phyloP scores from a whole-genome alignment of 2,888 invertebrate genomes.

The Oxyteleia sp. region DNA sequence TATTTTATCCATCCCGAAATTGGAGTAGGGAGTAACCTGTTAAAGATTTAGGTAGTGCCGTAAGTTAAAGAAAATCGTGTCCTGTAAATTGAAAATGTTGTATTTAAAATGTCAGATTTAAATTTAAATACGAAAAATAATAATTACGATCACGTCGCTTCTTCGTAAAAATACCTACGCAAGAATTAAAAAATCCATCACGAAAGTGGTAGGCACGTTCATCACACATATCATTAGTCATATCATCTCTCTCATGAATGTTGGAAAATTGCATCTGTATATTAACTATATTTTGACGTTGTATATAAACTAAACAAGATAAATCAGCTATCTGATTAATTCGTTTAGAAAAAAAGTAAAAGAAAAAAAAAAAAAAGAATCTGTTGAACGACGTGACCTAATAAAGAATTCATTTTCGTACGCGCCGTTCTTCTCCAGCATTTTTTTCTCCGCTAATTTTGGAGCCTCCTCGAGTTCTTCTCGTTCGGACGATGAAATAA shows the following conservation, averaged over 20 bases:
- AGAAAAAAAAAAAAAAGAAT: too few species aligned
- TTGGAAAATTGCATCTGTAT: constrained; percentile 49
- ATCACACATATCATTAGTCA: constrained; percentile 68
- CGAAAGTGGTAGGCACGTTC: constrained; percentile 42
- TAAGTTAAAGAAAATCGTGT: too few species aligned
- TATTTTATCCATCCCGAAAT: too few species aligned
- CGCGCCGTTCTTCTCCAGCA: background rate
- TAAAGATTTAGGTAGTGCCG: too few species aligned
- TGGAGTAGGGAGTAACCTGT: too few species aligned
- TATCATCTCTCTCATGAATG: constrained; percentile 48
- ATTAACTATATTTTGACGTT: constrained; percentile 61
- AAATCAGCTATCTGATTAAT: constrained; percentile 23
- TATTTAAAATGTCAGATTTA: too few species aligned
- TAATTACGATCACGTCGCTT: too few species aligned
- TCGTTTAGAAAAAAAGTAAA: constrained; percentile 22
- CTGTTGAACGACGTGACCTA: constrained; percentile 32
- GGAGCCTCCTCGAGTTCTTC: constrained; percentile 29
- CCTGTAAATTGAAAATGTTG: too few species aligned
- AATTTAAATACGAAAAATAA: too few species aligned
- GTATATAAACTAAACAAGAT: constrained; percentile 20
- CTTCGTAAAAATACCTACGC: background rate
- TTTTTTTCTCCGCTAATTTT: constrained; percentile 21
- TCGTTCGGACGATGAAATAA: constrained; percentile 19
- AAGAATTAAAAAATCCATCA: constrained; percentile 32
- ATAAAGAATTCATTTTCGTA: constrained; percentile 30